These are phyloP conservation scores for Sinocyclocheilus maitianheensis DNA, from an alignment of 2,113 vertebrate species.

Conservation along the genomic window DNA sequence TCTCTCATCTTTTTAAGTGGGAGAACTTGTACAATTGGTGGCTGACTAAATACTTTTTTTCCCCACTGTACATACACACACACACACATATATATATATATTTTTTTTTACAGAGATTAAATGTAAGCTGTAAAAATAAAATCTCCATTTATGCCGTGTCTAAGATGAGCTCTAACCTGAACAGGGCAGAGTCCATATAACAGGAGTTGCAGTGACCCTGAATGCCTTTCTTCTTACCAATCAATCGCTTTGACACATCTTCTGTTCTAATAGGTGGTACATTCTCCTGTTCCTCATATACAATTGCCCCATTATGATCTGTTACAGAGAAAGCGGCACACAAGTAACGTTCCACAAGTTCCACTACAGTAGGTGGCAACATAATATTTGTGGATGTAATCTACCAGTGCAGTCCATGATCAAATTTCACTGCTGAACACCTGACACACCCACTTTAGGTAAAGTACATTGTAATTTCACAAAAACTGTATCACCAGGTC, in stretches of 20 bases:
- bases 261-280: constrained; percentile 75
- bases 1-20: no score
- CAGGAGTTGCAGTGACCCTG: constrained; percentile 92
- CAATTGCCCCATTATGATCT: constrained; percentile 51
- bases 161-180: constrained; percentile 73
- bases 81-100: no score
- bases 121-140: no score
- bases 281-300: constrained; percentile 48
- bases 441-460: neutral
- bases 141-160: neutral
- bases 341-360: neutral
- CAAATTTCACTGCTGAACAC: neutral
- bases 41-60: no score
- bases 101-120: no score
- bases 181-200: constrained; percentile 88
- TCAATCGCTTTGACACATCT: constrained; percentile 70
- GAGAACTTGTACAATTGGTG: no score
- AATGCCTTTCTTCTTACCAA: constrained; percentile 83
- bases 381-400: neutral
- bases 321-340: constrained; percentile 41
- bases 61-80: no score
- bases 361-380: neutral
- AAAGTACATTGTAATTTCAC: neutral
- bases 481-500: neutral
- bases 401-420: neutral